A percentile compares a stretch with the other conserved stretches of the same genome.
Evolutionary conservation across 2,888 invertebrate genomes (phyloP).

Genomic region (Blastobasis adustella): DNA sequence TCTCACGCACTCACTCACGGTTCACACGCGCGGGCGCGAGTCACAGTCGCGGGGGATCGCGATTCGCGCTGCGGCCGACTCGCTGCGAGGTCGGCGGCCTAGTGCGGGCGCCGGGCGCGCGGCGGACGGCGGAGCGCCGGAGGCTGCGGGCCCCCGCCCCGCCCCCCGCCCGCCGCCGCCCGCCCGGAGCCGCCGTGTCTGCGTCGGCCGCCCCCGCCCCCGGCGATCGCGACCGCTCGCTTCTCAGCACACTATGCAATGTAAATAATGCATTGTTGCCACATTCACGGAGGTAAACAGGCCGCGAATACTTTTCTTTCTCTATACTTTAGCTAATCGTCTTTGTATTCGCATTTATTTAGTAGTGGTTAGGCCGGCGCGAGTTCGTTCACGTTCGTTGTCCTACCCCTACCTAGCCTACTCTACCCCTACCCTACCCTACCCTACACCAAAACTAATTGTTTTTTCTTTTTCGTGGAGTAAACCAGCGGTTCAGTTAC

Average conservation of each 20-base stretch:
- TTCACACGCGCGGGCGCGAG: not conserved
- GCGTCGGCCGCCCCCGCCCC: conserved; percentile 2
- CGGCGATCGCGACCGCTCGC: not conserved
- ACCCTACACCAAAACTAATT: too few relatives aligned
- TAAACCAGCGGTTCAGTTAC: too few relatives aligned
- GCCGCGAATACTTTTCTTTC: too few relatives aligned
- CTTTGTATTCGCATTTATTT: too few relatives aligned
- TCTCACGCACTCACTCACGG: not conserved
- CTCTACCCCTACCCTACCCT: too few relatives aligned
- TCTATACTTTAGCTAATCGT: too few relatives aligned
- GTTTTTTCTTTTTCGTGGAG: too few relatives aligned
- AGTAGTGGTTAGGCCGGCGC: too few relatives aligned
- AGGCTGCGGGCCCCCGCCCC: not conserved
- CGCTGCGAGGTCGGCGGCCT: not conserved
- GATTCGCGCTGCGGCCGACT: not conserved
- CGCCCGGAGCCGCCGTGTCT: not conserved
- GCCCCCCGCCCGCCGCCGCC: not conserved
- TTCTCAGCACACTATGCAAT: not conserved
- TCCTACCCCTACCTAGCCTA: too few relatives aligned
- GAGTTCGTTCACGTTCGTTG: too few relatives aligned
- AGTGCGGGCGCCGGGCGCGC: not conserved
- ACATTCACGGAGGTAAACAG: too few relatives aligned
- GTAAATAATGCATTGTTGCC: too few relatives aligned
- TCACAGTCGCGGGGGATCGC: not conserved
- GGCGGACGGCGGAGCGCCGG: not conserved